Evolutionary conservation across 2,113 vertebrate species (phyloP), one percentile per base, ranked within the genome.

Genomic region (Callochromis pleurospilus): DNA sequence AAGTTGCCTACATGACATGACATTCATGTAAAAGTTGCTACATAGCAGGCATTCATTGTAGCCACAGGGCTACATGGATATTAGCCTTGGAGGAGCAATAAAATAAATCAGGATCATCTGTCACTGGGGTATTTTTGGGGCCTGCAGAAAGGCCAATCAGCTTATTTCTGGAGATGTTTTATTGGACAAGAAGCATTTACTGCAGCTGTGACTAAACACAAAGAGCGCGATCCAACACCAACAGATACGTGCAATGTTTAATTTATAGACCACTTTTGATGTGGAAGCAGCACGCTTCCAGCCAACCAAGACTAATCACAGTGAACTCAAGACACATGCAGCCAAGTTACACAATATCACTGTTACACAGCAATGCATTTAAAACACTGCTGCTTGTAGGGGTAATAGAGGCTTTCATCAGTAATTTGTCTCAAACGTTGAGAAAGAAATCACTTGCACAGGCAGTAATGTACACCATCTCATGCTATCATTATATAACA

Each of bases 51-150:
- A 86, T 87, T 88, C 83, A 90, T 53, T 51, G 54, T 40, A 84
- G 70, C 60, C 47, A 42, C 55, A 31, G 55, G 83, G 56, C 53
- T 79, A 83, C 62, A 45, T 77, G 70, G 38, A 89, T 81, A 77
- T 91, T 60, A 36, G 84, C 93, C 89, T 91, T 79, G 55, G 47
- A 87, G 73, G 45, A 79, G 77, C 89, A 87, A 84, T 82, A 87
- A 93, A 91, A 88, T 88, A 92, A 93, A 91, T 93, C 42, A 84
- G 80, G 62, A 84, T 90, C 80, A 88, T 90, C 84, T 93, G 89
- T 84, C 88, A 84, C 29, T 73, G 21, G 88, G 79, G 87, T 88
- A 83, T 90, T 90, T 92, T 86, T n/a, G 68, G 45, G 88, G 77
- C 19, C 68, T 3, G n/a, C 12, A 12, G 65, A 88, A 82, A 83